Base-by-base conservation (phyloP, 2,797 vertebrate genomes). In the Clarias platycephalus region DNA sequence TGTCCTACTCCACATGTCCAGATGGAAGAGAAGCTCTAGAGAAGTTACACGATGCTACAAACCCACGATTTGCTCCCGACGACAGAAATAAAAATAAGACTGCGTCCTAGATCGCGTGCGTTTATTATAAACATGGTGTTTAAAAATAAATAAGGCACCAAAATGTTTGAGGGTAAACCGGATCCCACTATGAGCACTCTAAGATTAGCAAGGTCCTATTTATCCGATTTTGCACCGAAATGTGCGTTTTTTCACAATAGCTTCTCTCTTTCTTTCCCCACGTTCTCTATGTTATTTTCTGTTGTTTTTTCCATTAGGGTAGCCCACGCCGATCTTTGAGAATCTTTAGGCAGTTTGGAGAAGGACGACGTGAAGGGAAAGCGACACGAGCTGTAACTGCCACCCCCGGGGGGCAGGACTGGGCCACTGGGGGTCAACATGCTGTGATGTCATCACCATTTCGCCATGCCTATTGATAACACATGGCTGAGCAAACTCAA, bases 381-480 rank as follows among this genome's bases (percentile, higher is more conserved):
- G 83, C 82, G 83, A 86, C 53, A 82, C 85, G 83, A 89, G 86
- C 68, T 91, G 81, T 87, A 84, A 80, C 88, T 89, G 83, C 84
- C 86, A 87, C 86, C 89, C 78, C 82, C 53, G 62, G 81, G 71
- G 90, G 90, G 83, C 90, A 92, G 89, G 90, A 89, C 87, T 88
- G 91, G 93, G 90, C 91, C 92, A 89, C 89, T 81, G 89, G 90
- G 94, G 94, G 92, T 91, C 91, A 90, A 89, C 89, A 89, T 89
- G 85, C 89, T 86, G 89, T 92, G 91, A 91, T 91, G 92, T 93
- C 91, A 93, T 88, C 90, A 88, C 89, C 90, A 94, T 92, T 92
- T 93, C 37, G 90, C 87, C 92, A 92, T 84, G 91, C 88, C 91
- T 90, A 92, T 87, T 92, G 92, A 91, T 91, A 89, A 58, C 91